Percentiles rank a stretch among this genome's conserved stretches.
Conservation (phyloP, 2,113 vertebrate species). For the Gymnocephalus cernua region DNA sequence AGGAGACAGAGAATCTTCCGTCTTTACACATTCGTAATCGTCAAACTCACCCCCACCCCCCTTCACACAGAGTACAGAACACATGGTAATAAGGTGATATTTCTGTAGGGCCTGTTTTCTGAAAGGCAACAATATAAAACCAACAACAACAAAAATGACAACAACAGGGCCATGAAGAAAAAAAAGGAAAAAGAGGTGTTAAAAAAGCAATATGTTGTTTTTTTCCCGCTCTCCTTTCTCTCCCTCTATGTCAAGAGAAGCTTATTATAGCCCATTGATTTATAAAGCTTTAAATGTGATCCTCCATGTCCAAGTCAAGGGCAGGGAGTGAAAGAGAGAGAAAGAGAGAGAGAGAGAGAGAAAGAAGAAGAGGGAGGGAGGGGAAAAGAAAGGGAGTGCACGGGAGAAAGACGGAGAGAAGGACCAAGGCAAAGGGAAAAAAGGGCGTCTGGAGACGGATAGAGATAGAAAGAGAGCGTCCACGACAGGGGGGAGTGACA, state of each 20-base stretch:
- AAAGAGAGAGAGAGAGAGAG: constrained; percentile 46
- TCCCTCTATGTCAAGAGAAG: constrained; percentile 81
- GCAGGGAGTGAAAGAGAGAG: constrained; percentile 84
- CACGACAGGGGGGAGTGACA: constrained; percentile 83
- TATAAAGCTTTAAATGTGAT: constrained; percentile 87
- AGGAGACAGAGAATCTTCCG: constrained; percentile 4
- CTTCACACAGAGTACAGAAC: constrained; percentile 58
- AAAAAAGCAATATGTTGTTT: constrained; percentile 85
- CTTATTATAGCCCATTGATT: constrained; percentile 88
- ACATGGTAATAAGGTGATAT: constrained; percentile 75
- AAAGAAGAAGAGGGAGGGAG: constrained; percentile 28
- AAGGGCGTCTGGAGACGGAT: constrained; percentile 61
- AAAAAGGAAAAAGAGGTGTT: constrained; percentile 76
- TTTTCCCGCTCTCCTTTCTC: constrained; percentile 53
- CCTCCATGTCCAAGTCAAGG: constrained; percentile 93
- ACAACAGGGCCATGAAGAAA: constrained; percentile 48
- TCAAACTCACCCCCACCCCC: not conserved
- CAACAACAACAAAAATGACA: constrained; percentile 46
- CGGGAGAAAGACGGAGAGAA: constrained; percentile 11
- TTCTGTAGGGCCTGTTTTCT: constrained; percentile 70
- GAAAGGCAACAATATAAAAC: constrained; percentile 64
- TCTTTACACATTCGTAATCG: constrained; percentile 34
- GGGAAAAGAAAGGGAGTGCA: constrained; percentile 6
- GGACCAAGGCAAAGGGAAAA: constrained; percentile 35
- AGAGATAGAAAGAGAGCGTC: constrained; percentile 76